Conservation (phyloP, 2,888 invertebrate species). For the Chrysomela aeneicollis region DNA sequence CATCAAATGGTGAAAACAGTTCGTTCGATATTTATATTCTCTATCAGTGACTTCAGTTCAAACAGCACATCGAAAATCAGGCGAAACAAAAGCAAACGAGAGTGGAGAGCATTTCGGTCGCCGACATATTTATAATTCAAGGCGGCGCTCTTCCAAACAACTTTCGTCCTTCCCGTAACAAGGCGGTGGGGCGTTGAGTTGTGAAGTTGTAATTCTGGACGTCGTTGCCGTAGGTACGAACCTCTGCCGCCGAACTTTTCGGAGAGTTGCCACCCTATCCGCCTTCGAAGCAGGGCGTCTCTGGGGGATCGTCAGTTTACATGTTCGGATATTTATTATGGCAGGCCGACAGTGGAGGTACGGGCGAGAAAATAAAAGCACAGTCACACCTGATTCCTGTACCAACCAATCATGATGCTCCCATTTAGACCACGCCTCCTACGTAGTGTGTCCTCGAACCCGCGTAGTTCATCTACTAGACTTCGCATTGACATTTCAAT, state of each 20-base stretch:
- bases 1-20: too few species aligned
- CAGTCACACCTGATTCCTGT: too few species aligned
- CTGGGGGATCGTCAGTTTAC: conserved; percentile 47
- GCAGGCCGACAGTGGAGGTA: not conserved
- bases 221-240: conserved; percentile 21
- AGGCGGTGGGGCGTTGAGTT: conserved; percentile 29
- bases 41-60: too few species aligned
- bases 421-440: too few species aligned
- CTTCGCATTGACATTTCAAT: too few species aligned
- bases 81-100: conserved; percentile 2
- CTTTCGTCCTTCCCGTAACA: not conserved
- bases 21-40: too few species aligned
- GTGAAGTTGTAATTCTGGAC: conserved; percentile 45
- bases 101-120: conserved; percentile 5
- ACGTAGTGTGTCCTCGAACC: not conserved
- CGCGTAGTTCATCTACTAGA: not conserved
- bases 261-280: conserved; percentile 37
- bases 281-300: conserved; percentile 37
- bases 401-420: too few species aligned
- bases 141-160: conserved; percentile 6
- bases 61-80: too few species aligned
- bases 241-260: conserved; percentile 30
- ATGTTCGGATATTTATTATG: conserved; percentile 46
- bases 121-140: conserved; percentile 28
- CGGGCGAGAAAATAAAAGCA: too few species aligned